Conservation (phyloP, 2,888 invertebrate species). For the Eilema sororculum region DNA sequence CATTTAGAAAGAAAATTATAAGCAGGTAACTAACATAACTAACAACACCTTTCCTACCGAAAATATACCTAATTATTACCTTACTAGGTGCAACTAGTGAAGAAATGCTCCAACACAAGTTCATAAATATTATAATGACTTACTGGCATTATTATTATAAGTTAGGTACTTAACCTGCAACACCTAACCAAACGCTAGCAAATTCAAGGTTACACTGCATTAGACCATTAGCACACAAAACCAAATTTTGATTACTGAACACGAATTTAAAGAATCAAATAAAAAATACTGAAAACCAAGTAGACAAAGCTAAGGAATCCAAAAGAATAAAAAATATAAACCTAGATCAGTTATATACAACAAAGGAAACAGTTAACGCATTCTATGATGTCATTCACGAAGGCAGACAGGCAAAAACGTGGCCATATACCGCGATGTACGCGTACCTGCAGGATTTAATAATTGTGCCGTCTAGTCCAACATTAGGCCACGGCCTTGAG, state of each 20-base stretch:
- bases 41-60: background rate
- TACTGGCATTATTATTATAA: too few relatives aligned
- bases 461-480: conserved; percentile 32
- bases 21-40: too few relatives aligned
- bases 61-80: too few relatives aligned
- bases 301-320: conserved; percentile 27
- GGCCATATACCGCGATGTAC: conserved; percentile 40
- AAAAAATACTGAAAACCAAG: conserved; percentile 14
- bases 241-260: conserved; percentile 14
- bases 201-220: background rate
- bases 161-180: background rate
- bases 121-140: too few relatives aligned
- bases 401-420: conserved; percentile 63
- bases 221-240: conserved; percentile 13
- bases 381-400: conserved; percentile 61
- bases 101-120: too few relatives aligned
- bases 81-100: too few relatives aligned
- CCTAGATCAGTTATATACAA: conserved; percentile 49
- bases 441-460: conserved; percentile 42
- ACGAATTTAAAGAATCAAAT: conserved; percentile 10
- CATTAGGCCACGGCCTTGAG: conserved; percentile 41
- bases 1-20: background rate
- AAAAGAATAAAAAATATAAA: conserved; percentile 46
- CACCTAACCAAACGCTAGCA: background rate
- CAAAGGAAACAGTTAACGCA: conserved; percentile 55